Evolutionary conservation across 2,113 vertebrate species (phyloP), one percentile per base, ranked within the genome.

Genomic region (Anas platyrhynchos): DNA sequence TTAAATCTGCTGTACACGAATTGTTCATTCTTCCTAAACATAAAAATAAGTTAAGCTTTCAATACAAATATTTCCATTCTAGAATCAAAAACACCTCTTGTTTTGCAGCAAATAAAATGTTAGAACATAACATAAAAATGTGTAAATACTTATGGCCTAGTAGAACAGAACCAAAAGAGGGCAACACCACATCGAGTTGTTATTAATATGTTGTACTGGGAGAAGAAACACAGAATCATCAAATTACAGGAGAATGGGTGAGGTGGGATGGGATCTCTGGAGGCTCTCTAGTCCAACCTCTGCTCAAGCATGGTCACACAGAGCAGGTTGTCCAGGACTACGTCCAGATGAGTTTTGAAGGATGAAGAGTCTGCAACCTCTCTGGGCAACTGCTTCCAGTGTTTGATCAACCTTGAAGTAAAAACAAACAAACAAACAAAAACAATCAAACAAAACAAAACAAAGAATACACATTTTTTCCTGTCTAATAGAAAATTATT

Each of bases 101-200:
- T 46, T 86, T 69, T 86, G 38, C 16, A 65, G 48, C n/a, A 74
- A 43, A 31, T 48, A 32, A 82, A 69, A 54, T 17, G 13, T 44
- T 91, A 36, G 48, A 68, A 41, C 15, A 8, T 62, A 77, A 52
- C 10, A 50, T 17, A 34, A 21, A 84, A 82, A 8, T 17, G 3
- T 48, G 25, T 44, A 63, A 58, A 32, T 27, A 38, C 11, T 23
- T 31, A 26, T 0, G 0, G 27, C 32, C n/a, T 9, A 6, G 34
- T 56, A 63, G 36, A 38, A 67, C 10, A 44, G 68, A 55, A 31
- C 16, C 22, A 20, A 52, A 55, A 83, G 26, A 14, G 36, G 22
- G 16, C 18, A 83, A 59, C 3, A 7, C 16, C 44, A 31, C 1
- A 0, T 62, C 17, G 20, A 44, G 23, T 27, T 78, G 43, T 18